These are phyloP conservation scores for Dinocampus coccinellae DNA, from an alignment of 2,888 invertebrate species.

Conservation along the genomic window DNA sequence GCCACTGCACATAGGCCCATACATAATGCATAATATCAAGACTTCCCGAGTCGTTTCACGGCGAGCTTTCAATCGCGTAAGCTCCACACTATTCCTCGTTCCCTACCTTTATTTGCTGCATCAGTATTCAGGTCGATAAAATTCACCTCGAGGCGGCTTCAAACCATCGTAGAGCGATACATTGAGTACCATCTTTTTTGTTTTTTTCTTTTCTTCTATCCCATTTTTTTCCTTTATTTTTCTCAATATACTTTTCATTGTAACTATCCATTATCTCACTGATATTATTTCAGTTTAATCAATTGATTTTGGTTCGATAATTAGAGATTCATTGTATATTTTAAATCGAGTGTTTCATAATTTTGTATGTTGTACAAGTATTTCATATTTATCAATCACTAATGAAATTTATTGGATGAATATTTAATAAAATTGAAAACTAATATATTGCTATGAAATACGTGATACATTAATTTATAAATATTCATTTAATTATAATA, in stretches of 20 bases:
- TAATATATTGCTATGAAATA: too few species aligned
- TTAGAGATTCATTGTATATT: too few species aligned
- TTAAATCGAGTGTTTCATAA: too few species aligned
- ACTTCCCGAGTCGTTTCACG: constrained; percentile 62
- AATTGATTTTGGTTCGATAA: too few species aligned
- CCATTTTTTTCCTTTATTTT: neutral
- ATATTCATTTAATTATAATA: too few species aligned
- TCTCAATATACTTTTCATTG: neutral
- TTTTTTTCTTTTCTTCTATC: neutral
- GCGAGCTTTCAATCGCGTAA: constrained; percentile 65
- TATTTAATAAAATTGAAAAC: too few species aligned
- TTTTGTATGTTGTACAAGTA: too few species aligned
- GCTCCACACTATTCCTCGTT: constrained; percentile 46
- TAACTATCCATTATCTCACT: neutral
- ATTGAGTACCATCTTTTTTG: neutral
- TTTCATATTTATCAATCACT: too few species aligned
- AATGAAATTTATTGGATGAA: too few species aligned
- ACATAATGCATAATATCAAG: constrained; percentile 66
- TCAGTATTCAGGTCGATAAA: constrained; percentile 54
- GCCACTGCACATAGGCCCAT: constrained; percentile 58
- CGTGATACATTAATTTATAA: too few species aligned
- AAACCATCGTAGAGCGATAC: constrained; percentile 6
- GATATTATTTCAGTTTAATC: neutral
- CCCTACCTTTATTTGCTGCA: constrained; percentile 41
- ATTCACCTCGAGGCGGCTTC: constrained; percentile 46